These are phyloP conservation scores for Heliconius hortense DNA, from an alignment of 2,888 invertebrate species.

Conservation along the genomic window DNA sequence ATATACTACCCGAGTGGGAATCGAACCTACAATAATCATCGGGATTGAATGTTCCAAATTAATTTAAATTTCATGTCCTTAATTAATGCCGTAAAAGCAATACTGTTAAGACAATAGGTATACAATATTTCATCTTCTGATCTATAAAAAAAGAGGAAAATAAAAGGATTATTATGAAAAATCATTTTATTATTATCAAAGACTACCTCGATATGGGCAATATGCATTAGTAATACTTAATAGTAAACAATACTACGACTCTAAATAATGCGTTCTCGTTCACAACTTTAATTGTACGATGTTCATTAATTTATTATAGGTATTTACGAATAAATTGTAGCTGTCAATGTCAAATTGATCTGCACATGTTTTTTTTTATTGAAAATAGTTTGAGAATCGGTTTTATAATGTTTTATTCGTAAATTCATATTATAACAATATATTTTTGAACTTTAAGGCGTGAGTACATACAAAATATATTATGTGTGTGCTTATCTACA, in stretches of 20 bases:
- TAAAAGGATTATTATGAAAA: conserved; percentile 48
- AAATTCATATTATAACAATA: conserved; percentile 32
- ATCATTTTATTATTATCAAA: conserved; percentile 57
- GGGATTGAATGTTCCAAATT: background rate
- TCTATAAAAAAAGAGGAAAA: background rate
- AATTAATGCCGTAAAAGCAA: background rate
- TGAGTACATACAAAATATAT: conserved; percentile 33
- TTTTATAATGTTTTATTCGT: conserved; percentile 37
- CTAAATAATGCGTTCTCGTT: conserved; percentile 46
- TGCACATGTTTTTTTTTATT: background rate
- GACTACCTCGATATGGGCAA: conserved; percentile 51
- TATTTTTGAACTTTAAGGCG: conserved; percentile 44
- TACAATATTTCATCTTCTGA: no score
- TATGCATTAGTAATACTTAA: conserved; percentile 55
- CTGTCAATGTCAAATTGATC: background rate
- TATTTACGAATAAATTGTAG: conserved; percentile 29
- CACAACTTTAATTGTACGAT: conserved; percentile 48
- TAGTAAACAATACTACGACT: conserved; percentile 48
- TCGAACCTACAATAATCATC: background rate
- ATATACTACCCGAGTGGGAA: background rate
- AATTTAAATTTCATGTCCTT: background rate
- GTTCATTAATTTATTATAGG: conserved; percentile 21
- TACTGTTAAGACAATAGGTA: no score
- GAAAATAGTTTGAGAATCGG: background rate
- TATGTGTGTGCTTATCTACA: conserved; percentile 26